Percentiles rank a stretch among this genome's conserved stretches.
Conservation (phyloP, 2,888 invertebrate genomes). For the Orthosia cruda region DNA sequence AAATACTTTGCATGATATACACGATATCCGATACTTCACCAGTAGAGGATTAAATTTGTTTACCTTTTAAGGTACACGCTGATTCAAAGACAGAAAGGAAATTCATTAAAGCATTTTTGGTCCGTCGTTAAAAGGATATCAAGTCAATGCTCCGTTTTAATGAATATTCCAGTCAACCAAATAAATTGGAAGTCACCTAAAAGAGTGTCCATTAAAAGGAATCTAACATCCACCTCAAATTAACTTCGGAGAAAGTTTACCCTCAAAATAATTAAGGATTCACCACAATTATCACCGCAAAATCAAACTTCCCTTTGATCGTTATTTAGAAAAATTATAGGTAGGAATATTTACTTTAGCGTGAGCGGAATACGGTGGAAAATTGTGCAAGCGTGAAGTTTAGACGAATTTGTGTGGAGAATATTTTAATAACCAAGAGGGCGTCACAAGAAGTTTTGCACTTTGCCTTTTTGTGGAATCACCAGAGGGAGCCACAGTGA, state of each 20-base stretch:
- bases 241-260: slow-evolving; percentile 91
- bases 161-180: slow-evolving; percentile 88
- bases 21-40: slow-evolving; percentile 66
- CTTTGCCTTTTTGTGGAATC: slow-evolving; percentile 89
- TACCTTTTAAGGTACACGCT: slow-evolving; percentile 63
- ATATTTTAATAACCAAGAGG: slow-evolving; percentile 89
- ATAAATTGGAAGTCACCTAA: slow-evolving; percentile 90
- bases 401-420: slow-evolving; percentile 80
- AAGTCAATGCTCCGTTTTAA: slow-evolving; percentile 83
- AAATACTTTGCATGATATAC: slow-evolving; percentile 74
- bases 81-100: slow-evolving; percentile 65
- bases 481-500: slow-evolving; percentile 87
- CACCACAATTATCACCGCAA: slow-evolving; percentile 91
- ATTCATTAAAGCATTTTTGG: slow-evolving; percentile 78
- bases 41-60: slow-evolving; percentile 59
- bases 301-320: slow-evolving; percentile 91
- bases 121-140: slow-evolving; percentile 81
- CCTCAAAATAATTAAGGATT: slow-evolving; percentile 92
- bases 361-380: slow-evolving; percentile 72
- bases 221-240: slow-evolving; percentile 89
- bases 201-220: slow-evolving; percentile 91
- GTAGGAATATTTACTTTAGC: slow-evolving; percentile 78
- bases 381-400: slow-evolving; percentile 72
- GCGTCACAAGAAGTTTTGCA: slow-evolving; percentile 86
- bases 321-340: slow-evolving; percentile 79